Base-by-base conservation (phyloP, 1,140 invertebrate genomes). In the Leptopilina clavipes region DNA sequence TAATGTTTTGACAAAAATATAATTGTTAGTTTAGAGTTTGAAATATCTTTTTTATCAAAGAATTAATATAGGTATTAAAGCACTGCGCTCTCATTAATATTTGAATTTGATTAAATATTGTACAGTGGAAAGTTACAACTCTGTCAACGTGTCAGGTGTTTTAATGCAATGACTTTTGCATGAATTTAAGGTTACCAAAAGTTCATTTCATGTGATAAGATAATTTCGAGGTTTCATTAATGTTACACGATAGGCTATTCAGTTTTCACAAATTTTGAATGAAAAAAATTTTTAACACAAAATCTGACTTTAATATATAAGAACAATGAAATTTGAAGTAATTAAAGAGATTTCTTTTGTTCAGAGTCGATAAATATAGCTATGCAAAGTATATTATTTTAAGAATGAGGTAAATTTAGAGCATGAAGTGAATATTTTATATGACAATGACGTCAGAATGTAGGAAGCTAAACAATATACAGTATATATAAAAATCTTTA, bases 81-180 rank as follows among this genome's bases (percentile, higher is more conserved):
- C n/a, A 65, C 12, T 65, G 19, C 22, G 25, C 56, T 65, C 25
- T 12, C n/a, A n/a, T 25, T 65, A 25, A 25, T 31, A 59, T 65
- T 65, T 25, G 19, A 10, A 65, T 65, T 25, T 44, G 43, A 44
- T 44, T 44, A 44, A 44, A 5, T 44, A 11, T 7, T 10, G 59
- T 70, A 72, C 45, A 18, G 74, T 71, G 81, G 72, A 82, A 79
- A 84, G 56, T 76, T 75, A 78, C 77, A 72, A 43, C 22, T 75
- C 19, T 74, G 82, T 77, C 76, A 52, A 78, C 82, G 11, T n/a
- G n/a, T 48, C 45, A 85, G 77, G 74, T 84, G 80, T 59, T 56
- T 72, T 22, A 52, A 71, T 48, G 22, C 3, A 25, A n/a, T n/a
- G n/a, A n/a, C n/a, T 65, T 65, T 7, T 65, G 22, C 19, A 25